A percentile compares a stretch with the other conserved stretches of the same genome.
Evolutionary conservation across 1,140 invertebrate genomes (phyloP).

Genomic region (Drosophila sproati): DNA sequence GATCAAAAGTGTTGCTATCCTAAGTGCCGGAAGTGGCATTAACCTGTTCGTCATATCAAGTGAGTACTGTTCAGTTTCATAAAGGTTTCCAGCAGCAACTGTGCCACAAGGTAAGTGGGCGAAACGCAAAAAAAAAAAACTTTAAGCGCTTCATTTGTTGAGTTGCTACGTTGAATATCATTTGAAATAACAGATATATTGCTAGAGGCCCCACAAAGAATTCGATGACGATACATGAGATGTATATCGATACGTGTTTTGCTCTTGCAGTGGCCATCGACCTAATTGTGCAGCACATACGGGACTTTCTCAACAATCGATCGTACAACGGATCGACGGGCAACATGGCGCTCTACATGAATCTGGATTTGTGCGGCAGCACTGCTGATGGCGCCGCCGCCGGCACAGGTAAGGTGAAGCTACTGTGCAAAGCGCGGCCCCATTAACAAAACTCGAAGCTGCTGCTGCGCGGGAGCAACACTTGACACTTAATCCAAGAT

Average conservation of each 20-base stretch:
- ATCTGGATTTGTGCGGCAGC: slow-evolving; percentile 57
- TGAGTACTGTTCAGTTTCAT: slow-evolving; percentile 37
- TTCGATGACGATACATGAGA: neutral
- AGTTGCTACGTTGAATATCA: slow-evolving; percentile 38
- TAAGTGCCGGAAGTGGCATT: slow-evolving; percentile 1
- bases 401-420: slow-evolving; percentile 63
- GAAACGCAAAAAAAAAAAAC: neutral
- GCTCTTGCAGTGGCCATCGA: slow-evolving; percentile 94
- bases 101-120: slow-evolving; percentile 29
- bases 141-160: slow-evolving; percentile 29
- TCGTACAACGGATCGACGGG: slow-evolving; percentile 69
- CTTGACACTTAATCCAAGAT: slow-evolving; percentile 15
- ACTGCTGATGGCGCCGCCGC: slow-evolving; percentile 24
- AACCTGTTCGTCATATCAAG: slow-evolving; percentile 2
- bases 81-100: slow-evolving; percentile 6
- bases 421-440: slow-evolving; percentile 60
- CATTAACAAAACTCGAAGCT: slow-evolving; percentile 56
- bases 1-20: neutral
- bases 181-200: slow-evolving; percentile 30
- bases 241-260: slow-evolving; percentile 25
- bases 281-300: slow-evolving; percentile 96
- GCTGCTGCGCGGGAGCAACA: slow-evolving; percentile 46
- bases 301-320: slow-evolving; percentile 90
- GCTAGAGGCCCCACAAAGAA: slow-evolving; percentile 1
- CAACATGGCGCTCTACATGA: slow-evolving; percentile 73